Evolutionary conservation across 35 echinoderm and acorn worm genomes (phyloP).

Genomic region (Lytechinus pictus): DNA sequence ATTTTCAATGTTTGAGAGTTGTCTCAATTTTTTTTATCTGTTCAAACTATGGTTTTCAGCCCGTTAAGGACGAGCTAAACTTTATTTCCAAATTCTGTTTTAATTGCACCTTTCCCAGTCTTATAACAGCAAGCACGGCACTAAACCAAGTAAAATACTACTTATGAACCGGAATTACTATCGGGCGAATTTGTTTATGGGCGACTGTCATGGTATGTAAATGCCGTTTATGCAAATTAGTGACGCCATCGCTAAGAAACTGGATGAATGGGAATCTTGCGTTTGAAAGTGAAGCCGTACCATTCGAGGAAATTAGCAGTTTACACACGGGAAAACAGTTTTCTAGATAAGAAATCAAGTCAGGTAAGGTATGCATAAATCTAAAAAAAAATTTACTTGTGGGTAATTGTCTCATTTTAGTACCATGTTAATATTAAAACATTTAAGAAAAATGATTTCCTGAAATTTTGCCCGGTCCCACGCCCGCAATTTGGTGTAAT

Average conservation of each 20-base stretch:
- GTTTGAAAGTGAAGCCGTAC: not conserved
- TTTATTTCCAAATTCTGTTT: no score
- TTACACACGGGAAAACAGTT: not conserved
- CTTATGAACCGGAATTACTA: no score
- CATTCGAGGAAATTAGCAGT: not conserved
- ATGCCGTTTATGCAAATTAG: conserved; percentile 11
- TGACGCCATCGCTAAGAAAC: conserved; percentile 16
- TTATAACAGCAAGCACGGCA: no score
- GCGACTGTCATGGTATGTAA: not conserved
- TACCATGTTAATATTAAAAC: not conserved
- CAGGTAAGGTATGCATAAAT: not conserved
- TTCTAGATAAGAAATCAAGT: not conserved
- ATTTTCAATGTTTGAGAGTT: no score
- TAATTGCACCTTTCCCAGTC: no score
- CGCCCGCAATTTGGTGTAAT: not conserved
- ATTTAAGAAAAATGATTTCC: not conserved
- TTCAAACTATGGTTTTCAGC: no score
- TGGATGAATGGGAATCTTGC: not conserved
- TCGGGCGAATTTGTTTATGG: not conserved
- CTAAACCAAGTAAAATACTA: no score
- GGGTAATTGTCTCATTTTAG: not conserved
- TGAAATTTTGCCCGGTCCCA: not conserved
- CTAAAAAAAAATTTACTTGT: not conserved
- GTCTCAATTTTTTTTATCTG: no score
- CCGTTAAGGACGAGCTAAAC: no score